Percentiles rank a stretch among this genome's conserved stretches.
Conservation (phyloP, 1,140 invertebrate species). For the Euglossa dilemma region DNA sequence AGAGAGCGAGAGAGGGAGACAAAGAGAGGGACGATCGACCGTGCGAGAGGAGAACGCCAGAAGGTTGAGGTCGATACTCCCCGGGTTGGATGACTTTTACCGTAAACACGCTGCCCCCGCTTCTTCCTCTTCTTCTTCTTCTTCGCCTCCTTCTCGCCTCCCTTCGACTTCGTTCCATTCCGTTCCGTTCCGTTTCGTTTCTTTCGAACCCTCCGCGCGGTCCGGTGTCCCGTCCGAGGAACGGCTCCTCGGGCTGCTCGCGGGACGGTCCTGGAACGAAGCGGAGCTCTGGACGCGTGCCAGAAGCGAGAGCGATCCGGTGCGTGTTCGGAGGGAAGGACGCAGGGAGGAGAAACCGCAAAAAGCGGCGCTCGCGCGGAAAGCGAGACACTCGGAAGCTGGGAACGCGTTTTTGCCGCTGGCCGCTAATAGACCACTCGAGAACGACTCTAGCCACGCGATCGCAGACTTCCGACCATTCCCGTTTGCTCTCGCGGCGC, state of each 20-base stretch:
- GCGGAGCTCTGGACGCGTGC: constrained; percentile 50
- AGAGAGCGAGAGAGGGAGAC: too few species aligned
- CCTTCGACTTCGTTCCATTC: not conserved
- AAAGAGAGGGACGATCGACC: not conserved
- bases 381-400: constrained; percentile 7
- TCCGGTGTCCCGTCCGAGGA: not conserved
- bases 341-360: constrained; percentile 25
- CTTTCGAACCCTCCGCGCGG: too few species aligned
- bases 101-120: constrained; percentile 44
- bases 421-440: not conserved
- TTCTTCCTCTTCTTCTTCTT: too few species aligned
- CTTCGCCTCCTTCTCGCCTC: too few species aligned
- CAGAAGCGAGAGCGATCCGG: constrained; percentile 29
- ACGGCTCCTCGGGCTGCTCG: too few species aligned
- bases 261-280: too few species aligned
- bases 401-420: not conserved
- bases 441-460: too few species aligned
- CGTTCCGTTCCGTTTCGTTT: not conserved
- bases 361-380: not conserved
- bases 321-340: not conserved
- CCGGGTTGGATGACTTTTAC: constrained; percentile 53
- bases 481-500: not conserved
- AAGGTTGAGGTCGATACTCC: constrained; percentile 52
- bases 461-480: not conserved
- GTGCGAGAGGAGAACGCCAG: not conserved